Percentiles rank a stretch among this genome's conserved stretches.
Conservation (phyloP, 2,113 vertebrate species). For the Rousettus leschenaultii region DNA sequence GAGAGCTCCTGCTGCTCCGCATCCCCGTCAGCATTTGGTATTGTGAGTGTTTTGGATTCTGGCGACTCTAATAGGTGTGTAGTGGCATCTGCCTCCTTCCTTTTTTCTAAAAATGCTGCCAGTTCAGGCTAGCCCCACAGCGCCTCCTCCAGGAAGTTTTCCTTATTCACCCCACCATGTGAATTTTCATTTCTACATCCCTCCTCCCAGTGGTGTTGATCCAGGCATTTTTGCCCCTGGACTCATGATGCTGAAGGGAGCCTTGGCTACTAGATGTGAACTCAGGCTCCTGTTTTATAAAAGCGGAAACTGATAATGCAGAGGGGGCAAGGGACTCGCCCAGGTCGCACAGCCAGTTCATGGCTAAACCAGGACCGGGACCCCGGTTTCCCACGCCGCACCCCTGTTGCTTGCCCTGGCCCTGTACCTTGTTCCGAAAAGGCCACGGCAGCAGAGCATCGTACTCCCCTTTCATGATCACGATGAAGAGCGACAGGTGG, state of each 20-base stretch:
- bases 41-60: neutral
- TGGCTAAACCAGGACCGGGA: neutral
- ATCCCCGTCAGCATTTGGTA: fast-evolving
- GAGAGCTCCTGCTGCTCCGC: neutral
- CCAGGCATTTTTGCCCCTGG: neutral
- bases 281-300: neutral
- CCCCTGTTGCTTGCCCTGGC: fast-evolving
- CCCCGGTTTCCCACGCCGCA: neutral
- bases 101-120: neutral
- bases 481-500: constrained; percentile 89
- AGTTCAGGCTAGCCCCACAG: neutral
- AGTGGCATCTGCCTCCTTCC: neutral
- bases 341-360: neutral
- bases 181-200: neutral
- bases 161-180: neutral
- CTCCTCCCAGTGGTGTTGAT: neutral
- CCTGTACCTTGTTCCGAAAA: constrained; percentile 88
- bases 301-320: neutral
- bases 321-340: neutral
- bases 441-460: constrained; percentile 89
- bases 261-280: neutral
- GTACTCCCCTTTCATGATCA: constrained; percentile 90
- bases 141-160: neutral
- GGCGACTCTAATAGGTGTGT: neutral
- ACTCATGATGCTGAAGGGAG: neutral